Conservation (phyloP, 2,797 vertebrate species). For the Clarias laeviceps region DNA sequence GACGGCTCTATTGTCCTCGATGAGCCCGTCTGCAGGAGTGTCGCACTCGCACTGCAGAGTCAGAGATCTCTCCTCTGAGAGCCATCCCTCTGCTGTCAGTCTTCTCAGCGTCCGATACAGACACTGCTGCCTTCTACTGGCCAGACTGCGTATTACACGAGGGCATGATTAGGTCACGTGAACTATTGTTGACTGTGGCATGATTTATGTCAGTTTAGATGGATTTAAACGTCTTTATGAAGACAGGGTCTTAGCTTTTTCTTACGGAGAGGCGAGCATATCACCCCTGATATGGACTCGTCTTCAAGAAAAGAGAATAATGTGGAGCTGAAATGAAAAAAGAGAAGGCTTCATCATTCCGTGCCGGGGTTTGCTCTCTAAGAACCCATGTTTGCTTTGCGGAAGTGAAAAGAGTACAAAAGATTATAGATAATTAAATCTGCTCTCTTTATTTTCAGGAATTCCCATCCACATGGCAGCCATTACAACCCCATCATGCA, state of each 20-base stretch:
- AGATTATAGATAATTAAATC: neutral
- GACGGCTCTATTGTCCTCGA: slow-evolving; percentile 70
- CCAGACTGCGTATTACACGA: slow-evolving; percentile 38
- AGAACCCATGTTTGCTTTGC: neutral
- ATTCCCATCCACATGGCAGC: slow-evolving; percentile 89
- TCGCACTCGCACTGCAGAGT: slow-evolving; percentile 82
- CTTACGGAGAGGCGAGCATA: neutral
- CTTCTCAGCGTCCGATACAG: slow-evolving; percentile 58
- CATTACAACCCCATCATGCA: slow-evolving; percentile 99
- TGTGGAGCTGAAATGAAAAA: neutral
- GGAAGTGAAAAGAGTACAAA: neutral
- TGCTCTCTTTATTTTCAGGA: slow-evolving; percentile 71
- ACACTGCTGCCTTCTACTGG: slow-evolving; percentile 73
- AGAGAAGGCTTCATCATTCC: neutral
- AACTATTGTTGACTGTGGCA: neutral
- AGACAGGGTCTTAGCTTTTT: neutral
- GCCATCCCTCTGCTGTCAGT: slow-evolving; percentile 68
- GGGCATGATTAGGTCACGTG: neutral
- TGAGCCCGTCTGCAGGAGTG: slow-evolving; percentile 71
- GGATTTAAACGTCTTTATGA: neutral
- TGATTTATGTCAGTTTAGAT: slow-evolving; percentile 6
- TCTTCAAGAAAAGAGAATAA: neutral
- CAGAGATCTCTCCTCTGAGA: slow-evolving; percentile 64
- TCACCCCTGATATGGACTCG: neutral
- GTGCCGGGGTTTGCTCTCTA: neutral